These are phyloP conservation scores for Antechinus stuartii DNA, from an alignment of 2,113 vertebrate genomes.

Conservation along the genomic window DNA sequence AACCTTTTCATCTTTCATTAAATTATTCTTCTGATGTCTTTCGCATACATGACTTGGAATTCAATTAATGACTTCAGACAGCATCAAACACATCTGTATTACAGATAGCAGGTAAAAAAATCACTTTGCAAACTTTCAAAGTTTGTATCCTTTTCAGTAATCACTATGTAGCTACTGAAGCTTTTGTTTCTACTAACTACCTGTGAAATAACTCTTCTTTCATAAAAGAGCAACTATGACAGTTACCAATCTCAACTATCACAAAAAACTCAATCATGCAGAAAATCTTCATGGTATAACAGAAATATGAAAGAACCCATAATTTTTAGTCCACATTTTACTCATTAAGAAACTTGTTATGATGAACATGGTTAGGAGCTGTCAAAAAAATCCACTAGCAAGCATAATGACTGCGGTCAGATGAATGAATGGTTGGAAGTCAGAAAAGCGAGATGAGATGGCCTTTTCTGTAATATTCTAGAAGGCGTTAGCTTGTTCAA, in stretches of 20 bases:
- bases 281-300: neutral
- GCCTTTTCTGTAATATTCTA: neutral
- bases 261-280: neutral
- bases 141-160: slow-evolving; percentile 10
- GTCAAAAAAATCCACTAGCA: neutral
- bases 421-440: neutral
- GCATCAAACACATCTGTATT: neutral
- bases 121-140: neutral
- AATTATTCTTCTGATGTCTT: neutral
- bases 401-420: neutral
- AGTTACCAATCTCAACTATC: neutral
- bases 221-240: slow-evolving; percentile 21
- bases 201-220: neutral
- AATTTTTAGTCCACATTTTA: neutral
- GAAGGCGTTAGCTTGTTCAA: neutral
- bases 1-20: neutral
- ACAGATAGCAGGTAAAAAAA: neutral
- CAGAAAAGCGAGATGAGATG: neutral
- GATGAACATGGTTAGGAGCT: neutral
- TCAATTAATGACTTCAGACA: neutral
- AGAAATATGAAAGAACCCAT: neutral
- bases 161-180: neutral
- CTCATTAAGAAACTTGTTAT: neutral
- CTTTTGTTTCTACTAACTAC: neutral
- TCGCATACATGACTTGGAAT: neutral